Conservation (phyloP, 2,113 vertebrate genomes). For the Andinoacara biseriatus region DNA sequence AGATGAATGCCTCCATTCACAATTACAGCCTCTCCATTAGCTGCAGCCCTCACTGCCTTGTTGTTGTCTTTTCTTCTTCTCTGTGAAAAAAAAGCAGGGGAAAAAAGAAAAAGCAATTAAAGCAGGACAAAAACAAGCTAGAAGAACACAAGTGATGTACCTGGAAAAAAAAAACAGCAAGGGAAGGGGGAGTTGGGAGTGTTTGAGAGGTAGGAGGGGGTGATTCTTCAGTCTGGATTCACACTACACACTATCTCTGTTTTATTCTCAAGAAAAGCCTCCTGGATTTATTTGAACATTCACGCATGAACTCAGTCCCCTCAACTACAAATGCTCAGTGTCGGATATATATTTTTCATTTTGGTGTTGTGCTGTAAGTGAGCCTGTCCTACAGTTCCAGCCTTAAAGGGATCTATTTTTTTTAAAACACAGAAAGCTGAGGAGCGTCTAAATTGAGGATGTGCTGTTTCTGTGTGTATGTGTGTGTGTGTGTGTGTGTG, state of each 20-base stretch:
- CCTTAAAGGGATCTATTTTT: conserved; percentile 20
- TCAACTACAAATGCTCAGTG: conserved; percentile 19
- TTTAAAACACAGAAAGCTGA: not conserved
- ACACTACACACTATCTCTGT: conserved; percentile 31
- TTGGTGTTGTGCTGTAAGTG: conserved; percentile 12
- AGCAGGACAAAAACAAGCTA: conserved; percentile 76
- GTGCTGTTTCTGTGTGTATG: not conserved
- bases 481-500: not conserved
- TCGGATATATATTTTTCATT: conserved; percentile 31
- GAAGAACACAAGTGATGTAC: conserved; percentile 65
- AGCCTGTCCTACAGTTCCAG: conserved; percentile 9
- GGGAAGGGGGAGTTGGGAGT: conserved; percentile 4
- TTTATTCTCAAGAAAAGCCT: conserved; percentile 43
- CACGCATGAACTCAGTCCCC: conserved; percentile 36
- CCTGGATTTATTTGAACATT: conserved; percentile 52
- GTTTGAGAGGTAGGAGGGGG: conserved; percentile 8
- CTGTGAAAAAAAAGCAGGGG: conserved; percentile 40
- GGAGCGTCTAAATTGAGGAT: not conserved
- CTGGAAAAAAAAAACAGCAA: conserved; percentile 53
- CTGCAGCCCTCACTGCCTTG: conserved; percentile 64
- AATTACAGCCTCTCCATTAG: conserved; percentile 80
- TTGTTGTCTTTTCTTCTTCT: conserved; percentile 74
- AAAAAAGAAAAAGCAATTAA: conserved; percentile 76
- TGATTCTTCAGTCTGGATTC: conserved; percentile 38
- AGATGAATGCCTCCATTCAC: conserved; percentile 81